phyloP scores from a whole-genome alignment of 2,797 vertebrate genomes.

The Crossoptilon crossoptilon region DNA sequence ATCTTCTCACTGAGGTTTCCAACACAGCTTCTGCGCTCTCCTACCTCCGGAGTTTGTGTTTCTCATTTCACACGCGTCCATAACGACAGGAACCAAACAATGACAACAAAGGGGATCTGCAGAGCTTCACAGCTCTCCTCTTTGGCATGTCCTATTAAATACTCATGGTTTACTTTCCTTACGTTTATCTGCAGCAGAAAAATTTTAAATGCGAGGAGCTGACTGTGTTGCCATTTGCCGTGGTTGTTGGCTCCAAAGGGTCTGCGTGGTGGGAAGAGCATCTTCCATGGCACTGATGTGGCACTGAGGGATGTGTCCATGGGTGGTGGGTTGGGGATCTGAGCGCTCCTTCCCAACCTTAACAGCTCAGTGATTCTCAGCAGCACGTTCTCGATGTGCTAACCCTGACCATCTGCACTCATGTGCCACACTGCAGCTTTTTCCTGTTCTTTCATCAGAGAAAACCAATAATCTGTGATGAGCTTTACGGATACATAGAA shows the following conservation, averaged over 20 bases:
- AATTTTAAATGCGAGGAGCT: not conserved
- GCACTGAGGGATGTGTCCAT: too few relatives aligned
- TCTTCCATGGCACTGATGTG: too few relatives aligned
- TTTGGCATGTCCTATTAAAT: not conserved
- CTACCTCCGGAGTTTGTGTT: not conserved
- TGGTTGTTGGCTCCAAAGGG: too few relatives aligned
- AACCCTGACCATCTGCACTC: not conserved
- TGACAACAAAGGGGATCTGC: not conserved
- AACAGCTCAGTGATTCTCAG: too few relatives aligned
- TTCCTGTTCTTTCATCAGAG: not conserved
- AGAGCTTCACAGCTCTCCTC: not conserved
- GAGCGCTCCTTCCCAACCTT: too few relatives aligned
- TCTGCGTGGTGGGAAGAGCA: too few relatives aligned
- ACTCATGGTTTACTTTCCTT: not conserved
- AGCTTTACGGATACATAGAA: constrained; percentile 9
- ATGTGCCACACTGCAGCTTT: not conserved
- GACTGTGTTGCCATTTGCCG: not conserved
- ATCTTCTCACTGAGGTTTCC: not conserved
- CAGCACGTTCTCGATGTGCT: too few relatives aligned
- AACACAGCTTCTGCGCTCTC: not conserved
- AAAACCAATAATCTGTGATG: not conserved
- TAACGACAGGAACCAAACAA: not conserved
- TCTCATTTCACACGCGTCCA: not conserved
- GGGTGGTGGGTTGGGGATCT: too few relatives aligned
- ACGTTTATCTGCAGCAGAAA: not conserved